Evolutionary conservation across 2,888 invertebrate genomes (phyloP), one percentile per base, ranked within the genome.

Genomic region (Lordiphosa andalusiaca): DNA sequence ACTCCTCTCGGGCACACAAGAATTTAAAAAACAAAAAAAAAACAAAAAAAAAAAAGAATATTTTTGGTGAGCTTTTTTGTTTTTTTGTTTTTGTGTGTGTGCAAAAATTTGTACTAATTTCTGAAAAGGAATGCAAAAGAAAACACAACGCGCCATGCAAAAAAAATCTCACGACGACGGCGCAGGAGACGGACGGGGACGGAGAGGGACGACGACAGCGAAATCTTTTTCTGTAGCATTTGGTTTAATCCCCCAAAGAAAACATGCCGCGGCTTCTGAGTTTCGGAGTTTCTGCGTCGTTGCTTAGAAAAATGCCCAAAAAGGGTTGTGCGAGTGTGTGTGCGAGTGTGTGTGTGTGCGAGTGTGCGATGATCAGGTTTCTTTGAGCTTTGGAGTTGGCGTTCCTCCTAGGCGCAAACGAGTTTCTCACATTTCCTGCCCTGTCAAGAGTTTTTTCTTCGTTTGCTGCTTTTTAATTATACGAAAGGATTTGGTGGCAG

Each of bases 341-440:
- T 36, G n/a, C n/a, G n/a, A n/a, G n/a, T n/a, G n/a, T n/a, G n/a
- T n/a, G 10, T 44, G 13, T 50, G 7, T 30, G 3, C 42, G 48
- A 46, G 33, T 50, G 42, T 42, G 42, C 46, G 61, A 53, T 61
- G 62, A 61, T 75, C 75, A 73, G 81, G 75, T 75, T 76, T 59
- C 65, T 69, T 56, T 36, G 60, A 33, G 30, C 49, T 37, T 30
- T 42, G 47, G 53, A 65, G 61, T 71, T 74, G 75, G 63, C 67
- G 64, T 58, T 65, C 49, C 50, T 64, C 64, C 65, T 65, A 65
- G 57, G 65, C 65, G 16, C 40, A 64, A 77, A 82, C 83, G 58
- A 76, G 83, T 80, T 83, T 83, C 81, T 83, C 81, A 83, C 66
- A 78, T 81, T 81, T 81, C 73, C 41, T 33, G 37, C 37, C 6